A percentile compares a stretch with the other conserved stretches of the same genome.
Evolutionary conservation across 2,797 vertebrate species (phyloP).

Genomic region (Hypotaenidia okinawae): DNA sequence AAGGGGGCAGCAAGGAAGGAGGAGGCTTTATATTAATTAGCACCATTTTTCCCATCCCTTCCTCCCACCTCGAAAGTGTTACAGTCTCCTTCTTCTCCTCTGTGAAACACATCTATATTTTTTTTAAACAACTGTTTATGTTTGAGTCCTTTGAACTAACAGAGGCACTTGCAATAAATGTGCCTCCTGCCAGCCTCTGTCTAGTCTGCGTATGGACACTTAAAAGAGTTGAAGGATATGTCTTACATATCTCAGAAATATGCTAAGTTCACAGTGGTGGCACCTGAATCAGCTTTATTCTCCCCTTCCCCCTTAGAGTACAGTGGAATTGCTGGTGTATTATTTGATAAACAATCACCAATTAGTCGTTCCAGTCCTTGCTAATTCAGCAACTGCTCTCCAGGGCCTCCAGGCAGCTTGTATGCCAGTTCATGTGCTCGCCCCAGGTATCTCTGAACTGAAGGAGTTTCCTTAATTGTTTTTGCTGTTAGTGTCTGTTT

Average conservation of each 20-base stretch:
- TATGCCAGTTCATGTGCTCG: constrained; percentile 11
- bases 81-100: constrained; percentile 11
- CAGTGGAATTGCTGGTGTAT: constrained; percentile 7
- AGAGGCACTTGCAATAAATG: constrained; percentile 51
- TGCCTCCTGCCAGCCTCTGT: constrained; percentile 41
- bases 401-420: constrained; percentile 45
- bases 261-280: constrained; percentile 39
- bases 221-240: constrained; percentile 11
- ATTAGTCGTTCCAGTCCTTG: constrained; percentile 49
- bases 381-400: constrained; percentile 48
- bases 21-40: constrained; percentile 38
- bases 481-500: constrained; percentile 47
- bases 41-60: background rate
- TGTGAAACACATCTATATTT: background rate
- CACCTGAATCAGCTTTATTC: constrained; percentile 44
- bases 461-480: constrained; percentile 62
- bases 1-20: background rate
- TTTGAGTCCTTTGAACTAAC: constrained; percentile 51
- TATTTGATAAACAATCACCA: constrained; percentile 66
- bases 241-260: constrained; percentile 29
- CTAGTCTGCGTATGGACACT: constrained; percentile 46
- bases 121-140: constrained; percentile 5
- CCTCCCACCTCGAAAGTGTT: background rate
- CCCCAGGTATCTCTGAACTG: constrained; percentile 52
- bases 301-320: background rate